Evolutionary conservation across 1,140 invertebrate genomes (phyloP), one percentile per base, ranked within the genome.

Genomic region (Oncopeltus fasciatus): DNA sequence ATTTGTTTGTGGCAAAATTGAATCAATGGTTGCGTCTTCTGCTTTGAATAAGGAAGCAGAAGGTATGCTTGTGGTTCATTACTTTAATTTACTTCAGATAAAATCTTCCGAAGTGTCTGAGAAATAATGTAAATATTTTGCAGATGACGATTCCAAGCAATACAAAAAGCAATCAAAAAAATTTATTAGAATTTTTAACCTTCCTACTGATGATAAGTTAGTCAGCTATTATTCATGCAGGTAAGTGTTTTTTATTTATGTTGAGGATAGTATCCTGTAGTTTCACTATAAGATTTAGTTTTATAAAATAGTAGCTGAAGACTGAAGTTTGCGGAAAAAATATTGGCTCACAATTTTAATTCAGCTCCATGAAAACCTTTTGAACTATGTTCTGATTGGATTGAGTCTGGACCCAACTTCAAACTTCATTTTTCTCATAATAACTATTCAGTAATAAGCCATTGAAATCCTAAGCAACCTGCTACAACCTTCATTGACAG

Each of bases 1-100:
- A 67, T 98, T 95, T 83, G 93, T 98, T 11, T 85, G 83, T 66
- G 95, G 92, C 71, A 98, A 99, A 83, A 92, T 99, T 63, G 87
- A 96, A 73, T 96, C 91, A 51, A 77, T 95, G 59, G 81, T 93
- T 66, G 90, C 89, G 18, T 85, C 77, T 63, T 53, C 57, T n/a
- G 24, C 4, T 18, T 28, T 64, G 49, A 60, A 61, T 20, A 28
- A 60, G 57, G 38, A 27, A 26, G 31, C 53, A 29, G 65, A 67
- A 43, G 68, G 65, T 66, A 57, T 18, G 14, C 20, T 44, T 44
- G 20, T 18, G 46, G 18, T 58, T 56, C 33, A 38, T 43, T 56
- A 20, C 21, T 12, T 4, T 2, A 33, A n/a, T 31, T 57, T 2
- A 57, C n/a, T n/a, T n/a, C n/a, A n/a, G n/a, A n/a, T 43, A 11